phyloP scores from a whole-genome alignment of 2,797 vertebrate genomes.

The Siniperca obscura region DNA sequence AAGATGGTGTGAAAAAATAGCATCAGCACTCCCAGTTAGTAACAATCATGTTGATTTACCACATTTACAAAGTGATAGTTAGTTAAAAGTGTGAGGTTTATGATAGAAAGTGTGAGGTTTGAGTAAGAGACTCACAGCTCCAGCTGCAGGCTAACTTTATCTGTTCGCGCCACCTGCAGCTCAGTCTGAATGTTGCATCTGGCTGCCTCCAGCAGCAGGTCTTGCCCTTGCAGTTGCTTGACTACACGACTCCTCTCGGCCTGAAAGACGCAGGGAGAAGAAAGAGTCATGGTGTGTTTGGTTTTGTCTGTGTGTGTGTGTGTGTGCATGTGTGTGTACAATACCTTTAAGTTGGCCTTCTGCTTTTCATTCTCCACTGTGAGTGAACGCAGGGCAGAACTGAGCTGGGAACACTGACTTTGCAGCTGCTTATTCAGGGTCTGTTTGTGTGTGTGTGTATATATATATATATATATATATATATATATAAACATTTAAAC shows the following conservation, averaged over 20 bases:
- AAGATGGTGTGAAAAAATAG: neutral
- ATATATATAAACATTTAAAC: too few relatives aligned
- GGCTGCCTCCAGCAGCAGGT: neutral
- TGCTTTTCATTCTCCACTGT: constrained; percentile 78
- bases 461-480: neutral
- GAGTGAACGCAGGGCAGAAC: constrained; percentile 65
- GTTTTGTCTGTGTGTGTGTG: neutral
- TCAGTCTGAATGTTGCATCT: neutral
- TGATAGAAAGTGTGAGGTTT: neutral
- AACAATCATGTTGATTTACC: neutral
- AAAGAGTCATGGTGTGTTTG: neutral
- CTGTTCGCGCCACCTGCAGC: constrained; percentile 29
- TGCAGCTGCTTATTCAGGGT: constrained; percentile 15
- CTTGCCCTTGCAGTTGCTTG: neutral
- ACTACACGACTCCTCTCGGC: neutral
- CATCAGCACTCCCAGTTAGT: neutral
- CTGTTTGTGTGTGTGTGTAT: neutral
- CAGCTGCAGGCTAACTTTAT: constrained; percentile 20
- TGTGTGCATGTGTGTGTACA: neutral
- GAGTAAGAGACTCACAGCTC: constrained; percentile 24
- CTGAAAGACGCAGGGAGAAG: constrained; percentile 5
- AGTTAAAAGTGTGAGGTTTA: neutral
- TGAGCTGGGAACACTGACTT: constrained; percentile 68
- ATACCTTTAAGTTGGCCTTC: constrained; percentile 1
- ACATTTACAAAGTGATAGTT: neutral